phyloP scores from a whole-genome alignment of 1,140 invertebrate species.

The Tetramorium parvispinum region DNA sequence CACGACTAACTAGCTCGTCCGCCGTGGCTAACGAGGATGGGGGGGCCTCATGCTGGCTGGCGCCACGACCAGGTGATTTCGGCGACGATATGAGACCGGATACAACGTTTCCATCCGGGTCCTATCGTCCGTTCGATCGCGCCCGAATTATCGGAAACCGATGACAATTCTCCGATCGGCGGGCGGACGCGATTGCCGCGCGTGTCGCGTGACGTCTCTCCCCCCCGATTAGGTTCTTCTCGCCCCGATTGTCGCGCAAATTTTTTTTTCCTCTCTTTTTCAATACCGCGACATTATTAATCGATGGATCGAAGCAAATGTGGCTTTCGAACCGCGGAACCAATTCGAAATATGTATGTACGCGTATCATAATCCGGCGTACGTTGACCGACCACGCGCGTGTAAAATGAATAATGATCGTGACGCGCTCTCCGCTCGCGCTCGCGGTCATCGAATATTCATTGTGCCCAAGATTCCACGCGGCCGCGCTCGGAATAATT shows the following conservation, averaged over 20 bases:
- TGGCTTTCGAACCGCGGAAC: constrained; percentile 22
- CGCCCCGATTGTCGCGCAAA: background rate
- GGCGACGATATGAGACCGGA: constrained; percentile 47
- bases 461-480: constrained; percentile 39
- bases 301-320: constrained; percentile 8
- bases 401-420: constrained; percentile 50
- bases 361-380: background rate
- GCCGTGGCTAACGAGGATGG: constrained; percentile 63
- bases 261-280: constrained; percentile 29
- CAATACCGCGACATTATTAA: background rate
- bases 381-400: background rate
- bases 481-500: constrained; percentile 44
- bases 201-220: constrained; percentile 69
- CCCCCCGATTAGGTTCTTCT: constrained; percentile 55
- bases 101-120: constrained; percentile 55
- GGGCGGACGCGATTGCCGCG: constrained; percentile 27
- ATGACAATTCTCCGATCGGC: constrained; percentile 55
- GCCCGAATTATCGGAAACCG: constrained; percentile 73
- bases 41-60: constrained; percentile 53
- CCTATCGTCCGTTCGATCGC: constrained; percentile 53
- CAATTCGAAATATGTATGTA: constrained; percentile 47
- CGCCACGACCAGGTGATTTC: constrained; percentile 59
- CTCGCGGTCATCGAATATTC: constrained; percentile 49
- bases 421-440: background rate
- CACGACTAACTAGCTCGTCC: constrained; percentile 65